Evolutionary conservation across 2,888 invertebrate species (phyloP), one percentile per base, ranked within the genome.

Genomic region (Stenchaetothrips biformis): DNA sequence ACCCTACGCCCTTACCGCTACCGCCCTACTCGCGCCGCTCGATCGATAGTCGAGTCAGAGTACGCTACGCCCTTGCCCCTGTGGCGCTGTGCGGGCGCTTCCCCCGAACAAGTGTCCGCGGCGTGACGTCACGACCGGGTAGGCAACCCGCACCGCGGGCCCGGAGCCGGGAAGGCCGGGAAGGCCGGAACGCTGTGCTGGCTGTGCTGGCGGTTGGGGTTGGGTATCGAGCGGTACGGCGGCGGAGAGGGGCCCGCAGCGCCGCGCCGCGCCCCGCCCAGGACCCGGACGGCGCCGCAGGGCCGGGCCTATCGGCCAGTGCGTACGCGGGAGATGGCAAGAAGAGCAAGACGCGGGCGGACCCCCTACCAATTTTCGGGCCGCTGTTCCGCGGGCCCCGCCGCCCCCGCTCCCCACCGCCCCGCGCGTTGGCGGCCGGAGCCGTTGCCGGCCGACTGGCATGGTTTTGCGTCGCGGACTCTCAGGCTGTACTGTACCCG

Each of bases 91-190:
- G 59, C 59, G 59, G 59, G 3, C 25, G 67, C 67, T 74, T 74
- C 67, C 67, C 67, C 67, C 25, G 67, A 74, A 74, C 67, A 74
- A 74, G 67, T 74, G 67, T 74, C 67, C 67, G 67, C 67, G 25
- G 21, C 21, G 67, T 74, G 67, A 74, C 67, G 67, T 74, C 67
- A 74, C 67, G 25, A 25, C 25, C 67, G 67, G 67, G 67, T 74
- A 74, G 67, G 67, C 67, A 74, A 74, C 67, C 67, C 67, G 67
- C 59, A 9, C 21, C 67, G 25, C 67, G 67, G 25, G 67, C 67
- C 37, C 37, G 37, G 37, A 37, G 37, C 37, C 37, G 37, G 37
- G 37, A 37, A 37, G 37, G 37, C 37, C 37, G 37, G 37, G 37
- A 37, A 37, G 37, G 37, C n/a, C n/a, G n/a, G n/a, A n/a, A n/a